phyloP scores from a whole-genome alignment of 2,888 invertebrate species.

The Bombylius major region DNA sequence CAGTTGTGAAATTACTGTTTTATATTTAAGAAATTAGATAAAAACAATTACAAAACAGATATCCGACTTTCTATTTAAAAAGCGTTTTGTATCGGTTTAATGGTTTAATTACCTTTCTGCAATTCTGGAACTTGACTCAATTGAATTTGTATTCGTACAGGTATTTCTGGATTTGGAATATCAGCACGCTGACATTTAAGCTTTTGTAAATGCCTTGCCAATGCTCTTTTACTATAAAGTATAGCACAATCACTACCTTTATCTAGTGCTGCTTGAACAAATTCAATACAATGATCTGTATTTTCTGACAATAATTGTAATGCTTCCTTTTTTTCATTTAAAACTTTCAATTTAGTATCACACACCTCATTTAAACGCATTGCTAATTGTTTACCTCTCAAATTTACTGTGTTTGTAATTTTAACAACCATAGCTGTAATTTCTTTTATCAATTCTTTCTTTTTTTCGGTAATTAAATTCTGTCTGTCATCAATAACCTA shows the following conservation, averaged over 20 bases:
- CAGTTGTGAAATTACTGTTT: slow-evolving; percentile 56
- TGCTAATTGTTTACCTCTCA: slow-evolving; percentile 69
- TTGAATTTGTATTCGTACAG: slow-evolving; percentile 66
- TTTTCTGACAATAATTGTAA: slow-evolving; percentile 68
- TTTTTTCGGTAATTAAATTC: slow-evolving; percentile 71
- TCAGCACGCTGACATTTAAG: slow-evolving; percentile 73
- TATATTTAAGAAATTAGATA: slow-evolving; percentile 13
- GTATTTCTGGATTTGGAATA: slow-evolving; percentile 81
- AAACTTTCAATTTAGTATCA: slow-evolving; percentile 61
- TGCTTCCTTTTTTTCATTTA: slow-evolving; percentile 74
- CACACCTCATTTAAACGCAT: slow-evolving; percentile 67
- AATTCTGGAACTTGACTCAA: slow-evolving; percentile 71
- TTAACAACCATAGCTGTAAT: slow-evolving; percentile 79
- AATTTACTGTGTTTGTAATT: slow-evolving; percentile 69
- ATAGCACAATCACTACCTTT: slow-evolving; percentile 75
- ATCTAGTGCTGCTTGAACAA: slow-evolving; percentile 65
- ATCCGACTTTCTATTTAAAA: too few species aligned
- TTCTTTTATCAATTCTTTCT: slow-evolving; percentile 71
- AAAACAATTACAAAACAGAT: not conserved
- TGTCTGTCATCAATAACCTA: slow-evolving; percentile 75
- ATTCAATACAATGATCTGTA: slow-evolving; percentile 79
- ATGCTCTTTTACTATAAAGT: slow-evolving; percentile 66
- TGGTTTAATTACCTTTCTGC: slow-evolving; percentile 46
- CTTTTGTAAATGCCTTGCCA: slow-evolving; percentile 61
- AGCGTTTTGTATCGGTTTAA: too few species aligned